phyloP scores from a whole-genome alignment of 2,113 vertebrate genomes.

The Mesembrinibis cayennensis region DNA sequence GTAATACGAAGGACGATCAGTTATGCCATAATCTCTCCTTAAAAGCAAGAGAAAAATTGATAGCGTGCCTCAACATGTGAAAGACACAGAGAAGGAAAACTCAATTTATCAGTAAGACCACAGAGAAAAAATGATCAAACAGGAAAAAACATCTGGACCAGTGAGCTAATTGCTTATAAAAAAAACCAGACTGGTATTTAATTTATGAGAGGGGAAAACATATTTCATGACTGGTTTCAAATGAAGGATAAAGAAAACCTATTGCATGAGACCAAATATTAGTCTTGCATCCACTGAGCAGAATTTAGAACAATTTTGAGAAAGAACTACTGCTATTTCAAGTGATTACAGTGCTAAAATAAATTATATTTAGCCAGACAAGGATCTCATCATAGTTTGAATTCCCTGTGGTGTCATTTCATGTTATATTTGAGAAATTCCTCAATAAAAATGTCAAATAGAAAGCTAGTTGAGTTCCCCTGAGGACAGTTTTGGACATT shows the following conservation, averaged over 20 bases:
- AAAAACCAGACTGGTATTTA: background rate
- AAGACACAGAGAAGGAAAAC: background rate
- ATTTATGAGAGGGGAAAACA: background rate
- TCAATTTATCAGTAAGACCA: conserved; percentile 15
- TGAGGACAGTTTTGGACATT: conserved; percentile 59
- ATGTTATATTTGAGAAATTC: conserved; percentile 78
- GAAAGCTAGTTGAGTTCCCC: conserved; percentile 56
- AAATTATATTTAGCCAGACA: conserved; percentile 50
- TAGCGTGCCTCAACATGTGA: background rate
- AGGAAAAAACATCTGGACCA: conserved; percentile 32
- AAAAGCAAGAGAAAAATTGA: background rate
- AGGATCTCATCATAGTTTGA: conserved; percentile 51
- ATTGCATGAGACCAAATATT: conserved; percentile 58
- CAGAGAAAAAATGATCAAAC: background rate
- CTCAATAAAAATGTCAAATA: conserved; percentile 81
- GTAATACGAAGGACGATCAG: background rate
- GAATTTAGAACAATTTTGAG: conserved; percentile 61
- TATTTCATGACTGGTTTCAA: conserved; percentile 55
- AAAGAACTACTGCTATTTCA: conserved; percentile 61
- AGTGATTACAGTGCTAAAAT: conserved; percentile 59
- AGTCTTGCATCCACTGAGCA: conserved; percentile 29
- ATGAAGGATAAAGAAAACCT: conserved; percentile 53
- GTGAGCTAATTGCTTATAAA: conserved; percentile 19
- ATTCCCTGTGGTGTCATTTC: conserved; percentile 73
- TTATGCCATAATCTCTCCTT: background rate